Conservation (phyloP, 1,140 invertebrate genomes). For the Glomeris maerens region DNA sequence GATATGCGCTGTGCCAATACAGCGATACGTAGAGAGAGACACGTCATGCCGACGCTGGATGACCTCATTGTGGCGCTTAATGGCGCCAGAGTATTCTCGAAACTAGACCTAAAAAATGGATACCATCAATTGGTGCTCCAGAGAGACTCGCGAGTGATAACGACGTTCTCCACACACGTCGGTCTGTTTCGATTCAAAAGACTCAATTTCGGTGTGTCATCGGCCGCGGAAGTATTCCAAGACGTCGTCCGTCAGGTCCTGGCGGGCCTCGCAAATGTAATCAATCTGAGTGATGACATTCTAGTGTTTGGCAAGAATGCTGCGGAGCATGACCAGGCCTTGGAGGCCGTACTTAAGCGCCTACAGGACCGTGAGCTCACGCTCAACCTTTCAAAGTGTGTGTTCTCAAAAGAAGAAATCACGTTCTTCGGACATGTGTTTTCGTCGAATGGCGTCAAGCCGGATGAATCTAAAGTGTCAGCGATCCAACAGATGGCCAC, state of each 20-base stretch:
- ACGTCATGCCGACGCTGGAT: too few species aligned
- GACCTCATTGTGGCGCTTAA: too few species aligned
- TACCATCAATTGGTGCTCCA: not conserved
- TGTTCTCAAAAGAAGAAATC: constrained; percentile 12
- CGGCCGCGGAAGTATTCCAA: constrained; percentile 18
- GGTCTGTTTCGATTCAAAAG: not conserved
- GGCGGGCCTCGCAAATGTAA: constrained; percentile 7
- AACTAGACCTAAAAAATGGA: too few species aligned
- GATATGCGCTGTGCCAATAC: not conserved
- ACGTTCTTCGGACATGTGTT: constrained; percentile 19
- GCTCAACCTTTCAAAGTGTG: constrained; percentile 21
- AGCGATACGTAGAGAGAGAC: not conserved
- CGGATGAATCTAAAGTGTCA: constrained; percentile 18
- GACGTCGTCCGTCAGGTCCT: constrained; percentile 11
- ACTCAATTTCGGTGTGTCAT: constrained; percentile 14
- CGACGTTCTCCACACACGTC: not conserved
- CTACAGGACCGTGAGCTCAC: constrained; percentile 16
- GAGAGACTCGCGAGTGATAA: not conserved
- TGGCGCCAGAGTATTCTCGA: too few species aligned
- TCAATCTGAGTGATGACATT: constrained; percentile 18
- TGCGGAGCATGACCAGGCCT: constrained; percentile 17
- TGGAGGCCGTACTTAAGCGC: constrained; percentile 16
- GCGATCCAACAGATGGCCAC: constrained; percentile 20
- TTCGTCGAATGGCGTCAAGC: constrained; percentile 15
- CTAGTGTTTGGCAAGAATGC: constrained; percentile 17